These are phyloP conservation scores for Apocheima hispidaria DNA, from an alignment of 2,888 invertebrate genomes.

Conservation along the genomic window DNA sequence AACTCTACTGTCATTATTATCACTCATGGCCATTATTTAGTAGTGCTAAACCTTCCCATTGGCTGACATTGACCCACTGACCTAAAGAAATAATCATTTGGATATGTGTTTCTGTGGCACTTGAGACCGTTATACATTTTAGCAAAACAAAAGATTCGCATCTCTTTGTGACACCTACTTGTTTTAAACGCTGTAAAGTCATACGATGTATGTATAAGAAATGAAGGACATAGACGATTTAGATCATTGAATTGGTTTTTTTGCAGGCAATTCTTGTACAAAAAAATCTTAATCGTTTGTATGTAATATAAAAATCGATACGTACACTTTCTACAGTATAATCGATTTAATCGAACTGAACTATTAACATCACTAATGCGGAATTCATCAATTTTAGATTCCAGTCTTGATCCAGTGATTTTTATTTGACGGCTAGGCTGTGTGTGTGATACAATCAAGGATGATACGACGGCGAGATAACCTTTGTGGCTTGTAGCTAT, in stretches of 20 bases:
- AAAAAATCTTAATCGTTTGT: too few species aligned
- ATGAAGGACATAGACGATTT: background rate
- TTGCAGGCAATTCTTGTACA: too few species aligned
- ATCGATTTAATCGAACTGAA: too few species aligned
- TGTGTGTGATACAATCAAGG: too few species aligned
- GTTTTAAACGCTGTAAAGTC: slow-evolving; percentile 9
- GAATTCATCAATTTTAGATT: too few species aligned
- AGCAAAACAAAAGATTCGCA: slow-evolving; percentile 21
- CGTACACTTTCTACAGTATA: too few species aligned
- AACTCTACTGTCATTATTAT: slow-evolving; percentile 17
- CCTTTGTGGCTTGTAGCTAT: too few species aligned
- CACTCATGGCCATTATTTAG: slow-evolving; percentile 26
- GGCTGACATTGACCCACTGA: slow-evolving; percentile 33
- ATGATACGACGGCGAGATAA: too few species aligned
- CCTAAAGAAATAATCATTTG: slow-evolving; percentile 23
- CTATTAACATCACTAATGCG: too few species aligned
- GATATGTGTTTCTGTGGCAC: slow-evolving; percentile 19
- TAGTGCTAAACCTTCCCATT: slow-evolving; percentile 20
- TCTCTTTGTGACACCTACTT: slow-evolving; percentile 33
- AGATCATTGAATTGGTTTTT: background rate
- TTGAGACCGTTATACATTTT: slow-evolving; percentile 26
- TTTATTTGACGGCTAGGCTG: too few species aligned
- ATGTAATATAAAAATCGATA: too few species aligned
- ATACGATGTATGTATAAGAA: background rate
- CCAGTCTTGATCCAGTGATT: too few species aligned